Conservation (phyloP, 2,888 invertebrate genomes). For the Tetragnatha montana region DNA sequence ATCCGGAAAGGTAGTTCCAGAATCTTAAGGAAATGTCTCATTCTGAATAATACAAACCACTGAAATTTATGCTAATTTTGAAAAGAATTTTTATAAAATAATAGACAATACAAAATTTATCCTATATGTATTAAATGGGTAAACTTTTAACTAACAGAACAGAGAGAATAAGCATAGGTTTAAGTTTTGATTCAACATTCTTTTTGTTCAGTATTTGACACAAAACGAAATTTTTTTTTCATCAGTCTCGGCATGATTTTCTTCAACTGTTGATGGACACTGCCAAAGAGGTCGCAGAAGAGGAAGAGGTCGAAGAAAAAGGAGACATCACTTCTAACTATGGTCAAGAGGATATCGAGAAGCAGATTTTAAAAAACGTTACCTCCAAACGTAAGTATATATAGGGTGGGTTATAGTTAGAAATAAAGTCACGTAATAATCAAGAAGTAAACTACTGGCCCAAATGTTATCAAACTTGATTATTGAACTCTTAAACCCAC, state of each 20-base stretch:
- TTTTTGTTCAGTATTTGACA: slow-evolving; percentile 11
- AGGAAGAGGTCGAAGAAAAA: slow-evolving; percentile 7
- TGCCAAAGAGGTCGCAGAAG: slow-evolving; percentile 24
- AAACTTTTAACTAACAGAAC: background rate
- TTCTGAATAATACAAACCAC: no score
- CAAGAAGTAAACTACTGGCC: no score
- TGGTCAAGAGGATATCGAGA: slow-evolving; percentile 17
- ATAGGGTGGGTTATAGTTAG: no score
- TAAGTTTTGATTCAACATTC: no score
- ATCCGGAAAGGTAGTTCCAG: slow-evolving; percentile 26
- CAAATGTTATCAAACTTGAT: no score
- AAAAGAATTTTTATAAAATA: background rate
- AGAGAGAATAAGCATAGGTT: background rate
- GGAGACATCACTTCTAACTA: slow-evolving; percentile 30
- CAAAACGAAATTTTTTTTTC: background rate
- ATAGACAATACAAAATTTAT: background rate
- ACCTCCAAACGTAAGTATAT: background rate
- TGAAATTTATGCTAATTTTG: no score
- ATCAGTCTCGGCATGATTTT: slow-evolving; percentile 31
- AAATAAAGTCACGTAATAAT: no score
- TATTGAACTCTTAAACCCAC: no score
- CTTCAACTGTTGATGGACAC: slow-evolving; percentile 47
- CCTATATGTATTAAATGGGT: background rate
- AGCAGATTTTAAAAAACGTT: background rate
- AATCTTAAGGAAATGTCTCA: no score